These are phyloP conservation scores for Drosophila elegans DNA, from an alignment of 1,140 invertebrate genomes.

Conservation along the genomic window DNA sequence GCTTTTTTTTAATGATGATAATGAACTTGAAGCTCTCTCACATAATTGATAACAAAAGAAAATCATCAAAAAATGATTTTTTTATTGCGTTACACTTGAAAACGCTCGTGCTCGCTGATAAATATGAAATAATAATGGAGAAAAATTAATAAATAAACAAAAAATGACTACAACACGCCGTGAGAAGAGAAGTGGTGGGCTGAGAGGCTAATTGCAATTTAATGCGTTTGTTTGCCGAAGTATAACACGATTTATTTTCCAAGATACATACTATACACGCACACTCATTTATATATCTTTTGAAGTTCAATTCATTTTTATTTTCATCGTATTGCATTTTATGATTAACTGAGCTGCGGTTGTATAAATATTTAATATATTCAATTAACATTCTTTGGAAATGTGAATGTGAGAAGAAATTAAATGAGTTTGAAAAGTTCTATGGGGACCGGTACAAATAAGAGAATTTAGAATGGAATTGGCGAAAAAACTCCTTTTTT, in stretches of 20 bases:
- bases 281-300: conserved; percentile 11
- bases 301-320: conserved; percentile 37
- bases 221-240: conserved; percentile 73
- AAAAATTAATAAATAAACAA: conserved; percentile 73
- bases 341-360: conserved; percentile 42
- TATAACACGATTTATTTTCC: conserved; percentile 60
- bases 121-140: conserved; percentile 67
- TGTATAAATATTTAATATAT: conserved; percentile 39
- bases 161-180: conserved; percentile 35
- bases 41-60: conserved; percentile 73
- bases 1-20: conserved; percentile 71
- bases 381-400: conserved; percentile 2
- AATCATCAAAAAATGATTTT: conserved; percentile 52
- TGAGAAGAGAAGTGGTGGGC: conserved; percentile 29
- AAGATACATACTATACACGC: conserved; percentile 27
- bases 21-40: conserved; percentile 71
- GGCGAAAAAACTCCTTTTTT: too few relatives aligned
- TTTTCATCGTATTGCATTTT: conserved; percentile 46
- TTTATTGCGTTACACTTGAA: conserved; percentile 45
- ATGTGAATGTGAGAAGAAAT: neutral
- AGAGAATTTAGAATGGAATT: neutral
- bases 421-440: neutral
- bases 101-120: conserved; percentile 52
- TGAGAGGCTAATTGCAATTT: conserved; percentile 73
- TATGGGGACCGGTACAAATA: neutral